phyloP scores from a whole-genome alignment of 2,113 vertebrate species.

The Dunckerocampus dactyliophorus region DNA sequence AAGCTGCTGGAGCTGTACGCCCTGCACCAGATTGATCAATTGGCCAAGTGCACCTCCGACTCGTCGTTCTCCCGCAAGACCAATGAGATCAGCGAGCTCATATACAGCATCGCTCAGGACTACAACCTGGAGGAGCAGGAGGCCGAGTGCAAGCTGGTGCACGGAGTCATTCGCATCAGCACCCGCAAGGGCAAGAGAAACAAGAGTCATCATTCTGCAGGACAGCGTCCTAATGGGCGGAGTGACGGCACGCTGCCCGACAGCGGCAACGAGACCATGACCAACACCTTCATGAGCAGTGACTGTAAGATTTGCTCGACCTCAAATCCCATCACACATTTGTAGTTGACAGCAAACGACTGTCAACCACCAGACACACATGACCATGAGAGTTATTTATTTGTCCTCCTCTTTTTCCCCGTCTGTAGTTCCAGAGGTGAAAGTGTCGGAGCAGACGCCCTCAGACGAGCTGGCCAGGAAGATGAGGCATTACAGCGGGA shows the following conservation, averaged over 20 bases:
- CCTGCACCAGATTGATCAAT: slow-evolving; percentile 95
- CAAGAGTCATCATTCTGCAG: slow-evolving; percentile 50
- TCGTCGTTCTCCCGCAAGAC: slow-evolving; percentile 95
- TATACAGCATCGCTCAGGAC: slow-evolving; percentile 95
- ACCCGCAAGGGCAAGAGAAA: slow-evolving; percentile 81
- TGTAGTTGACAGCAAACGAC: too few relatives aligned
- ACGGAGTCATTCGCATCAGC: slow-evolving; percentile 96
- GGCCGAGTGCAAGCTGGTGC: slow-evolving; percentile 91
- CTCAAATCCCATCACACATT: not conserved
- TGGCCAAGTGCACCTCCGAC: slow-evolving; percentile 96
- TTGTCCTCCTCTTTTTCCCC: not conserved
- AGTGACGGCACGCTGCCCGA: slow-evolving; percentile 78
- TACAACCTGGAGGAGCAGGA: slow-evolving; percentile 97
- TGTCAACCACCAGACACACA: not conserved
- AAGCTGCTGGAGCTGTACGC: slow-evolving; percentile 96
- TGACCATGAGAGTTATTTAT: not conserved
- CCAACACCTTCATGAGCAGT: slow-evolving; percentile 82
- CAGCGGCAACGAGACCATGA: slow-evolving; percentile 92
- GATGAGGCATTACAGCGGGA: slow-evolving; percentile 80
- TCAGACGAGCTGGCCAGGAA: slow-evolving; percentile 87
- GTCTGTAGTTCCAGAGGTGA: slow-evolving; percentile 79
- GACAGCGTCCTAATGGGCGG: slow-evolving; percentile 63
- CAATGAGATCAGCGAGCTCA: slow-evolving; percentile 97
- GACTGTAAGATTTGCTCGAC: slow-evolving; percentile 73
- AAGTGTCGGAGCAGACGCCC: slow-evolving; percentile 87